Conservation (phyloP, 2,113 vertebrate species). For the Paradisaea rubra region DNA sequence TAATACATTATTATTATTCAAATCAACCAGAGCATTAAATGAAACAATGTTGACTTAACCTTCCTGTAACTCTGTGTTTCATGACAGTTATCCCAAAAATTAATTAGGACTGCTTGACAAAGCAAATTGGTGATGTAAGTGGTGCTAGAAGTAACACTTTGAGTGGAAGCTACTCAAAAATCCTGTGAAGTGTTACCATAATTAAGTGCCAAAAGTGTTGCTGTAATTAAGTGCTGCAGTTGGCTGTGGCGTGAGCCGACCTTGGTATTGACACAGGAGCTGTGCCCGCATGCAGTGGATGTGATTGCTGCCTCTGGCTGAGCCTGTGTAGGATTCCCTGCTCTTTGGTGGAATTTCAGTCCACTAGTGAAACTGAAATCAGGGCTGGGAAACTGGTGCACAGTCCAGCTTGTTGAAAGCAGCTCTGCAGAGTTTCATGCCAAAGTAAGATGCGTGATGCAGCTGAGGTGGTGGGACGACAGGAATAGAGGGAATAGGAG, state of each 20-base stretch:
- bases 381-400: neutral
- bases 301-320: neutral
- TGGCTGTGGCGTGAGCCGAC: neutral
- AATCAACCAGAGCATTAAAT: neutral
- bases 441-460: neutral
- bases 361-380: neutral
- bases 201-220: neutral
- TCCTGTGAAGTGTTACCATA: neutral
- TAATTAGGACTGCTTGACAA: neutral
- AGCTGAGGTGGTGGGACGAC: fast-evolving
- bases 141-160: conserved; percentile 24
- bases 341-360: neutral
- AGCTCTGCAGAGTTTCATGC: neutral
- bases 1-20: neutral
- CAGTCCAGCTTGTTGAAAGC: neutral
- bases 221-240: neutral
- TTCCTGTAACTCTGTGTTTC: neutral
- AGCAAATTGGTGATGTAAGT: neutral
- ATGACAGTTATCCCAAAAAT: conserved; percentile 4
- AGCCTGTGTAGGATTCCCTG: neutral
- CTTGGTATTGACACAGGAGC: neutral
- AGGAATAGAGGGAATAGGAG: neutral
- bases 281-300: neutral
- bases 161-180: conserved; percentile 30
- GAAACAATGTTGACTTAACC: conserved; percentile 7